Conservation (phyloP, 2,888 invertebrate species). For the Acrobasis consociella region DNA sequence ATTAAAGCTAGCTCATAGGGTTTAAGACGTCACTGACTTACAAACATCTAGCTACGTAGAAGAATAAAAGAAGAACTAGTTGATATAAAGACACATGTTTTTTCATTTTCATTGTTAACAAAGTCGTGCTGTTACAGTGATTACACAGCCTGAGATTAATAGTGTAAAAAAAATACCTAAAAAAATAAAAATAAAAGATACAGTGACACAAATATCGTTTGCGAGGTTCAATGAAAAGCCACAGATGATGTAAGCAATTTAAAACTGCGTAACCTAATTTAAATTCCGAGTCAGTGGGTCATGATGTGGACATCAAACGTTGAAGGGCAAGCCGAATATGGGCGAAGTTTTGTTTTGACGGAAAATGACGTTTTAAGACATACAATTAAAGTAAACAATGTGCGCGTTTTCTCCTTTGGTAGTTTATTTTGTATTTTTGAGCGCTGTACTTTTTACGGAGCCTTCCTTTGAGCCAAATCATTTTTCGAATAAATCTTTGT, state of each 20-base stretch:
- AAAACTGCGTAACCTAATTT: constrained; percentile 13
- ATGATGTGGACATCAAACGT: constrained; percentile 3
- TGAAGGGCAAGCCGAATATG: constrained; percentile 25
- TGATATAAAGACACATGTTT: constrained; percentile 1
- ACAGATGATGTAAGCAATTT: constrained; percentile 28
- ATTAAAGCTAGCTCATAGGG: not conserved
- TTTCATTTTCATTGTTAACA: constrained; percentile 4
- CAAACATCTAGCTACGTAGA: not conserved
- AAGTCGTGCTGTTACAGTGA: not conserved
- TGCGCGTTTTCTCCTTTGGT: not conserved
- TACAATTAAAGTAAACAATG: not conserved
- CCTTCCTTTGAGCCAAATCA: too few relatives aligned
- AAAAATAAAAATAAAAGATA: not conserved
- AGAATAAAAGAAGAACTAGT: not conserved
- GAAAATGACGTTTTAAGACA: not conserved
- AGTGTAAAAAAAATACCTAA: not conserved
- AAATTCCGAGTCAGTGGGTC: constrained; percentile 20
- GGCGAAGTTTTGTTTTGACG: constrained; percentile 5
- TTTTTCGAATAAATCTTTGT: too few relatives aligned
- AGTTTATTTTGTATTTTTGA: too few relatives aligned
- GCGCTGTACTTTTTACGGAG: too few relatives aligned
- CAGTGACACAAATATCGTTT: not conserved
- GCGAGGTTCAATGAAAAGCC: constrained; percentile 5
- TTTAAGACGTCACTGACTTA: constrained; percentile 6
- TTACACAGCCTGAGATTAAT: not conserved